Evolutionary conservation across 1,140 invertebrate genomes (phyloP).

Genomic region (Hylaeus anthracinus): DNA sequence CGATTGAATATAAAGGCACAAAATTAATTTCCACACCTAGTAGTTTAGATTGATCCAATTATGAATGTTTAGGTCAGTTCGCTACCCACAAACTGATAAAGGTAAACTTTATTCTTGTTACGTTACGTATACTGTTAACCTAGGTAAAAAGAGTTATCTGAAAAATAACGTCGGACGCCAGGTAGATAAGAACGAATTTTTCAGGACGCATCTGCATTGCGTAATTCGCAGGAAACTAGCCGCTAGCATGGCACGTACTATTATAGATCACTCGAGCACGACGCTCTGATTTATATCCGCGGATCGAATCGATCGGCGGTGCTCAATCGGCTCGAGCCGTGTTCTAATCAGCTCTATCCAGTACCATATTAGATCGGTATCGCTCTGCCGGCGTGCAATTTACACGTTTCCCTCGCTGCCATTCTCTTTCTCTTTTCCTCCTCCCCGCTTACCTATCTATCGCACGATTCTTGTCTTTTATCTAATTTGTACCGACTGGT

Average conservation of each 20-base stretch:
- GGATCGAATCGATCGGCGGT: slow-evolving; percentile 27
- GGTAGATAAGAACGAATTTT: not conserved
- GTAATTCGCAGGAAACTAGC: not conserved
- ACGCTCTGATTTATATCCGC: slow-evolving; percentile 28
- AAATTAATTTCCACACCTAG: no score
- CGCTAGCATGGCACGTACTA: slow-evolving; percentile 10
- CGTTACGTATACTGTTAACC: no score
- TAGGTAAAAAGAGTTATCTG: no score
- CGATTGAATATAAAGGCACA: no score
- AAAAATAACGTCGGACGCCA: not conserved
- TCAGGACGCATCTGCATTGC: slow-evolving; percentile 15
- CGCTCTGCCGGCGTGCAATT: slow-evolving; percentile 30
- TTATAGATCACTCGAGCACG: slow-evolving; percentile 12
- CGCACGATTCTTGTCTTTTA: slow-evolving; percentile 40
- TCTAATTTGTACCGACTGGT: slow-evolving; percentile 45
- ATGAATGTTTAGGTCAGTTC: no score
- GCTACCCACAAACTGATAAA: no score
- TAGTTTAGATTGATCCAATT: no score
- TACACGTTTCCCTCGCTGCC: slow-evolving; percentile 38
- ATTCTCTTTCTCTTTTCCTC: slow-evolving; percentile 23
- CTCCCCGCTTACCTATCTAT: not conserved
- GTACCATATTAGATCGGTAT: slow-evolving; percentile 45
- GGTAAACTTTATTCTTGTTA: no score
- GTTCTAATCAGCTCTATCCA: slow-evolving; percentile 38
- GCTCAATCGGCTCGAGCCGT: slow-evolving; percentile 13